Conservation (phyloP, 2,797 vertebrate genomes). For the Poeciliopsis infans region DNA sequence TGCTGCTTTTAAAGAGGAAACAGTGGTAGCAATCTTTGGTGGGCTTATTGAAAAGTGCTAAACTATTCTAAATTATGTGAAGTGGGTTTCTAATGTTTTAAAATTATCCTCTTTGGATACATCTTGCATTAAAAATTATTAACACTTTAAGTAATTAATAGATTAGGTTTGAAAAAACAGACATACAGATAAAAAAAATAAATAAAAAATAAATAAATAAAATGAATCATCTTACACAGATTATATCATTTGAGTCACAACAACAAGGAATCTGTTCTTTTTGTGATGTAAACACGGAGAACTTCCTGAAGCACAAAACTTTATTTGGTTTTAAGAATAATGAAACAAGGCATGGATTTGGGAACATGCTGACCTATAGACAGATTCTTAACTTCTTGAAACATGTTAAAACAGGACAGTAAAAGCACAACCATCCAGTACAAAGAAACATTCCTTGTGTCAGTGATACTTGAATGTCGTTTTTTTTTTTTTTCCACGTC, state of each 20-base stretch:
- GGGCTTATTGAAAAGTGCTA: slow-evolving; percentile 51
- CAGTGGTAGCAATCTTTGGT: slow-evolving; percentile 62
- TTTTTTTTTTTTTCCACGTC: slow-evolving; percentile 66
- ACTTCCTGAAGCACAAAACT: slow-evolving; percentile 48
- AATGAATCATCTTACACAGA: not conserved
- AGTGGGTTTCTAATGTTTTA: slow-evolving; percentile 40
- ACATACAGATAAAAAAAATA: slow-evolving; percentile 23
- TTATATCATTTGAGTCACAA: slow-evolving; percentile 36
- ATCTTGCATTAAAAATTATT: not conserved
- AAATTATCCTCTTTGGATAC: slow-evolving; percentile 11
- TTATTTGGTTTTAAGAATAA: slow-evolving; percentile 67
- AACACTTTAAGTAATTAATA: not conserved
- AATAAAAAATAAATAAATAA: too few relatives aligned
- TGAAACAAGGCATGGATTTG: slow-evolving; percentile 67
- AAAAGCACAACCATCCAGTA: slow-evolving; percentile 61
- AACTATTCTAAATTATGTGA: slow-evolving; percentile 32
- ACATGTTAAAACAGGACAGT: slow-evolving; percentile 79
- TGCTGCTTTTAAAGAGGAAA: slow-evolving; percentile 69
- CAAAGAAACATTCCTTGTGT: slow-evolving; percentile 80
- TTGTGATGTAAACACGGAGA: slow-evolving; percentile 50
- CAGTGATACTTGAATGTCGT: slow-evolving; percentile 60
- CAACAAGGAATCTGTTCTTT: slow-evolving; percentile 40
- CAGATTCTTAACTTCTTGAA: slow-evolving; percentile 73
- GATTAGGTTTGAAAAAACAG: slow-evolving; percentile 20
- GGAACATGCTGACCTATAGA: slow-evolving; percentile 67